phyloP scores from a whole-genome alignment of 2,797 vertebrate genomes.

The Malurus splendens region DNA sequence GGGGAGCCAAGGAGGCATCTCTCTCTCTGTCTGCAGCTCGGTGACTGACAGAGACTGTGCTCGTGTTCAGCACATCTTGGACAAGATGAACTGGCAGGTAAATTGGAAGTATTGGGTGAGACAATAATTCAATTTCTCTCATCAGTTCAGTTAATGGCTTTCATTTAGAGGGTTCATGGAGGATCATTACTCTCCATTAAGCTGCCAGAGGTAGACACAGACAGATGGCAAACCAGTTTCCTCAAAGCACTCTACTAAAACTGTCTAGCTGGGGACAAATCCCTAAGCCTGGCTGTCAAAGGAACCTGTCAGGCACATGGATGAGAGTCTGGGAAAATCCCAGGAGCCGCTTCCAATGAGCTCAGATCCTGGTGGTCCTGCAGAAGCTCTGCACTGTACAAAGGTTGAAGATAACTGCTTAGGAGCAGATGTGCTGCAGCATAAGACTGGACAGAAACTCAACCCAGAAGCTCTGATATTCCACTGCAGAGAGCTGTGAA shows the following conservation, averaged over 20 bases:
- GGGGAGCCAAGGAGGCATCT: neutral
- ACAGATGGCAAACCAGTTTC: neutral
- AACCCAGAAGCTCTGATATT: neutral
- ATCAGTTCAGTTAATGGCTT: constrained; percentile 25
- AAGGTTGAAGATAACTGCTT: neutral
- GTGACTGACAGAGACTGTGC: neutral
- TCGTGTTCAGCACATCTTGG: neutral
- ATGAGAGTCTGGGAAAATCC: neutral
- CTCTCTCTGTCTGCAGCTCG: neutral
- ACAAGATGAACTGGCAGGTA: neutral
- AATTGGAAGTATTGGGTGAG: constrained; percentile 1
- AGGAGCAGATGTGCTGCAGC: accelerated
- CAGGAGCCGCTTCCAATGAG: neutral
- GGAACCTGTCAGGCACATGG: neutral
- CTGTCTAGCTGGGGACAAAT: neutral
- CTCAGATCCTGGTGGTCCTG: neutral
- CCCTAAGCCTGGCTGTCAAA: neutral
- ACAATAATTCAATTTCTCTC: constrained; percentile 19
- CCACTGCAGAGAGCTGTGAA: neutral
- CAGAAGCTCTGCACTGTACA: neutral
- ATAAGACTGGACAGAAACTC: neutral
- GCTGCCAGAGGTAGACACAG: constrained; percentile 2
- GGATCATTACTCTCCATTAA: constrained; percentile 41
- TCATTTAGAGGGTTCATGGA: neutral
- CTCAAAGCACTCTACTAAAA: neutral